Evolutionary conservation across 2,888 invertebrate species (phyloP).

Genomic region (Liopterus haemorrhoidalis): DNA sequence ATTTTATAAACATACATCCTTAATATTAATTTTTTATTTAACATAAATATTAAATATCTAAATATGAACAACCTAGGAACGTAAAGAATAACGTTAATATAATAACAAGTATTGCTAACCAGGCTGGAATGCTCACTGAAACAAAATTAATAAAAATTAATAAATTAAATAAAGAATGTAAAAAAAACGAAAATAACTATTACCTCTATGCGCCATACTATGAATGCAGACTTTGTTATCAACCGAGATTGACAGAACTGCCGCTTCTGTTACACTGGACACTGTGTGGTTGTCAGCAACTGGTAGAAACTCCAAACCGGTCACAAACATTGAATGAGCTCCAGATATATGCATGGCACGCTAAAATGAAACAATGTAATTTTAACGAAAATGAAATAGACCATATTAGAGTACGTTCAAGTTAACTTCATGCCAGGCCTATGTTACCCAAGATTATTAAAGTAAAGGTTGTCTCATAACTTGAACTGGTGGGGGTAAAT

Average conservation of each 20-base stretch:
- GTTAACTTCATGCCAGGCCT: no score
- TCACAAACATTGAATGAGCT: slow-evolving; percentile 95
- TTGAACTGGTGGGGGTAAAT: no score
- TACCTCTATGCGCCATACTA: slow-evolving; percentile 74
- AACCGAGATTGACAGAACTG: slow-evolving; percentile 89
- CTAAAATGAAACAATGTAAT: no score
- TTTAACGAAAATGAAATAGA: no score
- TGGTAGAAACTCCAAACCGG: slow-evolving; percentile 89
- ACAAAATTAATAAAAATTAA: slow-evolving; percentile 4
- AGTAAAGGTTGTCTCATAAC: no score
- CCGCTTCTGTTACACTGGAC: slow-evolving; percentile 72
- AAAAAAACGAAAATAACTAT: slow-evolving; percentile 32
- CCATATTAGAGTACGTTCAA: no score
- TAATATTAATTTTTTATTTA: slow-evolving; percentile 3
- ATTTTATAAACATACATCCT: no score
- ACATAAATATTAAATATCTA: slow-evolving; percentile 58
- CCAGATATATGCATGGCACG: slow-evolving; percentile 73
- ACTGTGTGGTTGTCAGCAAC: slow-evolving; percentile 65
- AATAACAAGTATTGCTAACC: slow-evolving; percentile 72
- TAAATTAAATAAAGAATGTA: not conserved
- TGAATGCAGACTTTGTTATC: slow-evolving; percentile 91
- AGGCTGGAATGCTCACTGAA: slow-evolving; percentile 64
- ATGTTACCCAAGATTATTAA: no score
- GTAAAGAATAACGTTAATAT: slow-evolving; percentile 70
- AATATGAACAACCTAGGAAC: slow-evolving; percentile 75